Evolutionary conservation across 2,888 invertebrate species (phyloP), one percentile per base, ranked within the genome.

Genomic region (Erebia aethiops): DNA sequence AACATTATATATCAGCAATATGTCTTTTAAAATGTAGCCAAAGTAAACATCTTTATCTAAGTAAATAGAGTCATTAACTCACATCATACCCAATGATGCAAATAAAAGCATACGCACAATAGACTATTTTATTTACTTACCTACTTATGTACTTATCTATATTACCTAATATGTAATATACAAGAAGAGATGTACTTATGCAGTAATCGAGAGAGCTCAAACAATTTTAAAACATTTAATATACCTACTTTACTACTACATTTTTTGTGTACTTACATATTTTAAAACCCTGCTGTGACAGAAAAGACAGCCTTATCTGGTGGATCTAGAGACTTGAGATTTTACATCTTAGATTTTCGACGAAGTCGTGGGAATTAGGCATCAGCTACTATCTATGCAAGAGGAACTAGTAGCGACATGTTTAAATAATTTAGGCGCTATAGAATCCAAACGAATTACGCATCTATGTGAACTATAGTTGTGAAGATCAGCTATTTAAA

Each of bases 11-110:
- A 84, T 81, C 78, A 77, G 80, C 60, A 54, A 51, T 68, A 69
- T 51, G 77, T 78, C 74, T 80, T 78, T 79, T 75, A 76, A 75
- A 77, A 74, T 74, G 69, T 73, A 70, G 57, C 76, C 78, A 77
- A 75, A 84, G 84, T 84, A 87, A 89, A 87, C 84, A 89, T 73
- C 76, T 80, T 90, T 91, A 91, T 92, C 91, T 80, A 67, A 74
- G 70, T 69, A 71, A 62, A 67, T 70, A 79, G 80, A 83, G 88
- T 90, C 87, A 86, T 87, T 87, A 85, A 83, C 88, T 82, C 67
- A 73, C 75, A 76, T 74, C 77, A 70, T 80, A 74, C 79, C 81
- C 81, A 77, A 82, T 81, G 77, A 84, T 70, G 52, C 61, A 67
- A 67, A 52, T 60, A 67, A 35, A 49, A 67, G 13, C 67, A 61